Conservation (phyloP, 2,797 vertebrate genomes). For the Clarias laeviceps region DNA sequence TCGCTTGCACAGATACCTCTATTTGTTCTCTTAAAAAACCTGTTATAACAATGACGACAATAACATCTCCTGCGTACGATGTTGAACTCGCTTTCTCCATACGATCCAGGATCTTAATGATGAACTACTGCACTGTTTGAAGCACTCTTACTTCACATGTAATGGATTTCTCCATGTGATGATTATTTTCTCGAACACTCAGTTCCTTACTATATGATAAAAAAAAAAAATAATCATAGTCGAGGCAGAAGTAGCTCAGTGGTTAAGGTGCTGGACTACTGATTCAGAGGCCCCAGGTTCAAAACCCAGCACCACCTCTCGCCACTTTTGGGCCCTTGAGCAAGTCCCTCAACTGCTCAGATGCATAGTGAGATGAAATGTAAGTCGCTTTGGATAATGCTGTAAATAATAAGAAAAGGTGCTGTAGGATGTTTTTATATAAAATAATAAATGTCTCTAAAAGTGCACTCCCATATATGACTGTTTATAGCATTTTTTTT, state of each 20-base stretch:
- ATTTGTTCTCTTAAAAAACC: background rate
- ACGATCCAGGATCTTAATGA: background rate
- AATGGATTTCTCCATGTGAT: background rate
- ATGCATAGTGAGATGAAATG: too few species aligned
- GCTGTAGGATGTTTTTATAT: background rate
- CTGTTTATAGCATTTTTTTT: background rate
- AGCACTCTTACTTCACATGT: background rate
- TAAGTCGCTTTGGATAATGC: too few species aligned
- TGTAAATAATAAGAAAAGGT: too few species aligned
- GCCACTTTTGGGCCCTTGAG: too few species aligned
- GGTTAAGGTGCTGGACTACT: too few species aligned
- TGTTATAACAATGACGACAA: background rate
- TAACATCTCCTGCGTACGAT: background rate
- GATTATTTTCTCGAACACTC: background rate
- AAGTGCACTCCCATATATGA: background rate
- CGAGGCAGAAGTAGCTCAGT: too few species aligned
- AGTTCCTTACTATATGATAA: background rate
- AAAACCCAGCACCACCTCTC: too few species aligned
- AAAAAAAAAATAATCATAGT: too few species aligned
- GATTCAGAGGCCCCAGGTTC: too few species aligned
- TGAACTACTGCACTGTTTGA: background rate
- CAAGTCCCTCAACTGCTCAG: too few species aligned
- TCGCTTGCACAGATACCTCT: constrained; percentile 13
- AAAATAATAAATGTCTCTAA: background rate
- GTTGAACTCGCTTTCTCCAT: background rate